Base-by-base conservation (phyloP, 2,888 invertebrate species). In the Oxytorus armatus region DNA sequence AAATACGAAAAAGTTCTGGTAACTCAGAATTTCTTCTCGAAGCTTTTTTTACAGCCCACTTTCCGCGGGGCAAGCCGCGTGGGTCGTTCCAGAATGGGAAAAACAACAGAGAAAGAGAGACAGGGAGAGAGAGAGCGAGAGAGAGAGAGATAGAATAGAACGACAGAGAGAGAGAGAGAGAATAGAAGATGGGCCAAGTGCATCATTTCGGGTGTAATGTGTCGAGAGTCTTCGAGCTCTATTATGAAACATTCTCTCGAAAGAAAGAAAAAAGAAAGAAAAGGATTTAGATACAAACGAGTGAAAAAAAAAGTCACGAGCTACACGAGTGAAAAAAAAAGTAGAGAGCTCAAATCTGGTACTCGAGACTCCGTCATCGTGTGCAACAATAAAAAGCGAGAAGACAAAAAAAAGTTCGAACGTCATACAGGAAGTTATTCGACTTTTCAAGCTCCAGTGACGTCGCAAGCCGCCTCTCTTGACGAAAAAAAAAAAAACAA, bases 211-310 rank as follows among this genome's bases (percentile, higher is more conserved):
- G n/a, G 51, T 25, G 57, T 36, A 55, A 55, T 55, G 74, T 51
- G 29, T 47, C 53, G 63, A 74, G 74, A 51, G 61, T 36, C 49
- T 49, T 21, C n/a, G 69, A 75, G 79, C 49, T n/a, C n/a, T 79
- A 75, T 70, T 74, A 70, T 29, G 39, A 57, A 70, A 42, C 33
- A 47, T 75, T 77, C 65, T n/a, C 44, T 69, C 25, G 44, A 29
- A 3, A 36, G 49, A 36, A 33, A 66, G 18, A 51, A 36, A 68
- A 42, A 55, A 18, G 3, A 3, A 8, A 18, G 5, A 5, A 14
- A 21, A 47, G 14, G 8, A 16, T 1, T n/a, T n/a, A n/a, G n/a
- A n/a, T n/a, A n/a, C n/a, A n/a, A 33, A 36, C 14, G 14, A 59
- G 36, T 44, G 7, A 18, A 44, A 18, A 47, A 33, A 47, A 44